Evolutionary conservation across 2,888 invertebrate species (phyloP), one percentile per base, ranked within the genome.

Genomic region (Lasius platythorax): DNA sequence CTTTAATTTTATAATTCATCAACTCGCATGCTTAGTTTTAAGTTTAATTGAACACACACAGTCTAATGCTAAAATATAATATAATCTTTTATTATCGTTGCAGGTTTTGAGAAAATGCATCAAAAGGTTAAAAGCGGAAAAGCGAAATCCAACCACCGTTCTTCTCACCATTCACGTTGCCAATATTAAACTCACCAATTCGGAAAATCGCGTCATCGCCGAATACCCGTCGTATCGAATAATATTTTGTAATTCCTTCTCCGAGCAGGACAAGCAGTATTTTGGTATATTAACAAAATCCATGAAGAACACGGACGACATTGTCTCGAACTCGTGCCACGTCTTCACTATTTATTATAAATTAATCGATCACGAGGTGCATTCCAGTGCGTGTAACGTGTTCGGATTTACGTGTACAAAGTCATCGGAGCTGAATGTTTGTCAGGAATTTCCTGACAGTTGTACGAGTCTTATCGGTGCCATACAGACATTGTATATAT

Each of bases 291-390:
- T 99, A 3, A 99, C 99, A 0, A 97, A 97, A 92, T 97, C 98
- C 0, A 97, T 97, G 85, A 93, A 92, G 79, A 93, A 94, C 76
- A 93, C 94, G 18, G 96, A 93, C 93, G 91, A 96, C 12, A 96
- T 96, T 87, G 96, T 97, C 28, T 98, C 98, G 0, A 98, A 98
- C 93, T 98, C 99, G 76, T 99, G 99, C 93, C 99, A 99, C 95
- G 98, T 99, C 0, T 99, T 99, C 94, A 98, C 98, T 85, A 98
- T 99, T 11, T 99, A 99, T 93, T 97, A 98, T 0, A 97, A 98
- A 94, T 96, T 98, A 91, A 96, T 97, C 4, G 97, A 98, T 84
- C 99, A 99, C 94, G 96, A 96, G 43, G 96, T 97, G 64, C 99
- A 99, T 95, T 95, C 96, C 2, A 96, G 96, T n/a, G 97, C 97